These are phyloP conservation scores for Poeciliopsis gracilis DNA, from an alignment of 2,797 vertebrate species.

Conservation along the genomic window DNA sequence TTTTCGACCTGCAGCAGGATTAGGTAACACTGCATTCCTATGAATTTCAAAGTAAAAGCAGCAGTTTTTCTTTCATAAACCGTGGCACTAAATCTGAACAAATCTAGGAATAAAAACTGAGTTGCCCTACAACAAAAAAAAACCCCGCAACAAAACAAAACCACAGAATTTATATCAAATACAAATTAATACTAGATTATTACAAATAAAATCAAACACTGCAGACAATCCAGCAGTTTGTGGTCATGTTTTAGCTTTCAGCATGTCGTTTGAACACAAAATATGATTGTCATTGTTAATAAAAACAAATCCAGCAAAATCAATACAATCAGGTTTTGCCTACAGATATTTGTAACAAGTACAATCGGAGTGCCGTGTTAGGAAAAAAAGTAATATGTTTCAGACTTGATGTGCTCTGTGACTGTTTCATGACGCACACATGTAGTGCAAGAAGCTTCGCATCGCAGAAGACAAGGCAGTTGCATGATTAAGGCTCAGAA, in stretches of 20 bases:
- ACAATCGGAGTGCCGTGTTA: slow-evolving; percentile 29
- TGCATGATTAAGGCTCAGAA: slow-evolving; percentile 27
- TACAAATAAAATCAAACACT: neutral
- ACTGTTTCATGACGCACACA: neutral
- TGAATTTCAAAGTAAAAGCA: neutral
- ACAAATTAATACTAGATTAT: neutral
- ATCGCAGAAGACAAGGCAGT: slow-evolving; percentile 48
- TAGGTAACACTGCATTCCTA: slow-evolving; percentile 19
- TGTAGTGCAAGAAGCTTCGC: neutral
- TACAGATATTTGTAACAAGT: slow-evolving; percentile 9
- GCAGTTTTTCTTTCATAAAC: neutral
- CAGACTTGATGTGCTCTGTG: neutral
- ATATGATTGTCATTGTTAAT: slow-evolving; percentile 7
- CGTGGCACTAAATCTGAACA: neutral
- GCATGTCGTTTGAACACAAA: neutral
- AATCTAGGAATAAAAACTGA: neutral
- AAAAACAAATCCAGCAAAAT: neutral
- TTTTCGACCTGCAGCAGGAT: slow-evolving; percentile 3
- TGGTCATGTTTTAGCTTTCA: neutral
- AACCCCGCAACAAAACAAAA: too few relatives aligned
- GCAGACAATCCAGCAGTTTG: slow-evolving; percentile 8
- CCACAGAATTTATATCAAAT: neutral
- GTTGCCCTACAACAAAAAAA: neutral
- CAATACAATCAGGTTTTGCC: neutral
- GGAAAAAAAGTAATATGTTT: neutral